These are phyloP conservation scores for Datnioides undecimradiatus DNA, from an alignment of 2,113 vertebrate species.

Conservation along the genomic window DNA sequence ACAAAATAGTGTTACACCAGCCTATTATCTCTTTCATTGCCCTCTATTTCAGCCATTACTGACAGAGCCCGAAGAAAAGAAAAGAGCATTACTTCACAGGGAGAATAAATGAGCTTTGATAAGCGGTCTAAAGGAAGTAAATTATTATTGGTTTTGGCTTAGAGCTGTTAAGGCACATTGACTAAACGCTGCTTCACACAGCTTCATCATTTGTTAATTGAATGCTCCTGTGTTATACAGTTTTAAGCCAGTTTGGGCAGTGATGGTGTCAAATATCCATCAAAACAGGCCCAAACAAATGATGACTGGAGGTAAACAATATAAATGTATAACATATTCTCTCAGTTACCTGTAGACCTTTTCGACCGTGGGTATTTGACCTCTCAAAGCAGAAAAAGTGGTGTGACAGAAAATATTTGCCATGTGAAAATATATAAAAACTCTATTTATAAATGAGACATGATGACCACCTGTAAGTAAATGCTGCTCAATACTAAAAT, in stretches of 20 bases:
- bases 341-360: not conserved
- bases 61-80: constrained; percentile 10
- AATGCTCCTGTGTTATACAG: not conserved
- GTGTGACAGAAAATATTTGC: not conserved
- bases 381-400: not conserved
- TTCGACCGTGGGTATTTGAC: not conserved
- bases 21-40: constrained; percentile 29
- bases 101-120: constrained; percentile 26
- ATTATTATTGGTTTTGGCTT: constrained; percentile 28
- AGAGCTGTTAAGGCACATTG: constrained; percentile 1
- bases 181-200: not conserved
- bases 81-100: constrained; percentile 4
- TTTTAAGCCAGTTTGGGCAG: not conserved
- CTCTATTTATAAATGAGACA: not conserved
- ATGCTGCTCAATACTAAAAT: constrained; percentile 16
- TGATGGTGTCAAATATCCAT: not conserved
- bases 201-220: not conserved
- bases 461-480: not conserved
- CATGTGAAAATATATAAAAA: not conserved
- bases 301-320: not conserved
- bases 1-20: constrained; percentile 10
- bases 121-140: constrained; percentile 1
- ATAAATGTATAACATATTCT: not conserved
- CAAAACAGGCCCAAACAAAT: not conserved
- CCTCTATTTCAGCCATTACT: constrained; percentile 13